Evolutionary conservation across 2,797 vertebrate species (phyloP), one percentile per base, ranked within the genome.

Genomic region (Pagetopsis macropterus): DNA sequence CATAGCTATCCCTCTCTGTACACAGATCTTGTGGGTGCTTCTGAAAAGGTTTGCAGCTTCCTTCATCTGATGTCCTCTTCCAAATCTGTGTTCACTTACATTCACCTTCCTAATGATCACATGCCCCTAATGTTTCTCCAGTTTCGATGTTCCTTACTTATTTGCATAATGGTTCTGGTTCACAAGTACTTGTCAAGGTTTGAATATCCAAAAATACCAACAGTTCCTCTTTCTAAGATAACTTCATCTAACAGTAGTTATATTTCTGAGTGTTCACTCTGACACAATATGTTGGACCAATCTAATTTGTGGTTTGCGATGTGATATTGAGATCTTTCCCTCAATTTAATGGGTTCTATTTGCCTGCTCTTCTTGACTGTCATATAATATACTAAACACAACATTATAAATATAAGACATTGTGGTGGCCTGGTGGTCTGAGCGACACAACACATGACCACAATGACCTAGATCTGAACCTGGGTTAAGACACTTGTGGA

Each of bases 381-480:
- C 6, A 50, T 44, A n/a, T 2, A 44, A 48, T 1, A 3, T 21
- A 60, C 3, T n/a, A 3, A 27, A 65, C 23, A 51, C 31, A 50
- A 37, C 6, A 14, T 13, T 31, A 31, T 54, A 2, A 59, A 77
- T 55, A 60, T 54, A 59, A 15, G 43, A 10, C 17, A 64, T 9
- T 57, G 12, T 10, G 9, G 21, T 51, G 12, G 41, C 62, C 31
- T 45, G 4, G 1, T n/a, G 46, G 14, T 70, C 10, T 31, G 19
- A 21, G 23, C 21, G 2, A 1, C 14, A 74, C n/a, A 33, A 40
- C 3, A 43, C 76, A 45, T 33, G 11, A 63, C 49, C 27, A 61
- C 43, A 55, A 12, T 54, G 65, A 5, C 41, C 66, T 15, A 67
- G 21, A 78, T 72, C 11, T 72, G 0, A 72, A 79, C 17, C 3